Evolutionary conservation across 2,797 vertebrate species (phyloP).

Genomic region (Cryptoprocta ferox): DNA sequence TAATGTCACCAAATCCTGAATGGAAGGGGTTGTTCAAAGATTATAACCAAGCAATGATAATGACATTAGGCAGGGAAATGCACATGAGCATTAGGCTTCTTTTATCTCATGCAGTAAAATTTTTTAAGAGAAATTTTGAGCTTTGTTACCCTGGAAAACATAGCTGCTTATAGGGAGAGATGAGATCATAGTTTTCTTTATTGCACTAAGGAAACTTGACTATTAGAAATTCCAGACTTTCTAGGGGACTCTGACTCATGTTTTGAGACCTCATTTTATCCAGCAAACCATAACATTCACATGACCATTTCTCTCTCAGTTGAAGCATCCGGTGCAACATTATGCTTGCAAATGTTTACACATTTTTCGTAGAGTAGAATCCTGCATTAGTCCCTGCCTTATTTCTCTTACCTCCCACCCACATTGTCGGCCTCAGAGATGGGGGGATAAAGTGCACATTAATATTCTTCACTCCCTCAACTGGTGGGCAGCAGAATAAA

Average conservation of each 20-base stretch:
- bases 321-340: background rate
- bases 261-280: slow-evolving; percentile 74
- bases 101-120: slow-evolving; percentile 71
- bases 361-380: slow-evolving; percentile 37
- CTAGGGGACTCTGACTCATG: slow-evolving; percentile 87
- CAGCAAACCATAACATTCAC: slow-evolving; percentile 53
- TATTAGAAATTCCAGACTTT: slow-evolving; percentile 88
- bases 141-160: slow-evolving; percentile 71
- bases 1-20: slow-evolving; percentile 45
- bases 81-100: slow-evolving; percentile 52
- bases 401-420: slow-evolving; percentile 58
- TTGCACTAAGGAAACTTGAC: slow-evolving; percentile 84
- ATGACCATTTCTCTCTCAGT: background rate
- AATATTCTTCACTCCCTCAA: background rate
- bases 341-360: background rate
- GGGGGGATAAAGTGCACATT: slow-evolving; percentile 20
- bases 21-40: background rate
- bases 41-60: background rate
- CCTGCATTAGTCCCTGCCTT: background rate
- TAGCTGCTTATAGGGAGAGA: slow-evolving; percentile 61
- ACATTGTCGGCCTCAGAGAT: background rate
- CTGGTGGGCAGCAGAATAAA: background rate
- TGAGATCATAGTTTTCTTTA: slow-evolving; percentile 78
- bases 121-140: slow-evolving; percentile 67
- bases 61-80: slow-evolving; percentile 52